Evolutionary conservation across 1,140 invertebrate species (phyloP), one percentile per base, ranked within the genome.

Genomic region (Coptotermes formosanus): DNA sequence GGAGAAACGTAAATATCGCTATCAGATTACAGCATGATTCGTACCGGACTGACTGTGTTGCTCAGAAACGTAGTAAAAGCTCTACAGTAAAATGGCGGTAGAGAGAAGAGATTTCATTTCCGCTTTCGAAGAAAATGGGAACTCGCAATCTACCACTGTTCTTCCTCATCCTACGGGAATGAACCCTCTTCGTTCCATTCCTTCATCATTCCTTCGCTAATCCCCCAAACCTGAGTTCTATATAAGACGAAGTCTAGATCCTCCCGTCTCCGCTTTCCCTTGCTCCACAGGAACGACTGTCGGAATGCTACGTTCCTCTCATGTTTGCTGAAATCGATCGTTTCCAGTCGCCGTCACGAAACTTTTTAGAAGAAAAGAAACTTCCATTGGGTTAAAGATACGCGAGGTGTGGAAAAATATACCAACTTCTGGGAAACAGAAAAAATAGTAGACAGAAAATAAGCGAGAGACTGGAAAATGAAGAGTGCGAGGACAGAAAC

Each of bases 301-400:
- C 59, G 11, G 59, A 64, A 64, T 64, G 59, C 2, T 64, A n/a
- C 59, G n/a, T 30, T 30, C 64, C 1, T 75, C 64, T 30, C n/a
- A 25, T 75, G 64, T 75, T 75, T 75, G 25, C 8, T 11, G 64
- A 75, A 75, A 75, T 75, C 64, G 64, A 75, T 75, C 64, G 64
- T n/a, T 75, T 75, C 16, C 64, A 75, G 9, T 30, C n/a, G 64
- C 25, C 64, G 64, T 75, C 25, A 75, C 25, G 59, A 64, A 64
- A 64, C 59, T 64, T 64, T 64, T 64, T 23, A 19, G 59, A 21
- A 64, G 59, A 64, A 64, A 64, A 59, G 55, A 59, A 64, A 64
- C 59, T 64, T 75, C 64, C 30, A 75, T 75, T 75, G 64, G 64
- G 64, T 75, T 75, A 75, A 30, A 75, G 64, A 75, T 75, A 30